Conservation (phyloP, 2,888 invertebrate genomes). For the Conchocele bisecta region DNA sequence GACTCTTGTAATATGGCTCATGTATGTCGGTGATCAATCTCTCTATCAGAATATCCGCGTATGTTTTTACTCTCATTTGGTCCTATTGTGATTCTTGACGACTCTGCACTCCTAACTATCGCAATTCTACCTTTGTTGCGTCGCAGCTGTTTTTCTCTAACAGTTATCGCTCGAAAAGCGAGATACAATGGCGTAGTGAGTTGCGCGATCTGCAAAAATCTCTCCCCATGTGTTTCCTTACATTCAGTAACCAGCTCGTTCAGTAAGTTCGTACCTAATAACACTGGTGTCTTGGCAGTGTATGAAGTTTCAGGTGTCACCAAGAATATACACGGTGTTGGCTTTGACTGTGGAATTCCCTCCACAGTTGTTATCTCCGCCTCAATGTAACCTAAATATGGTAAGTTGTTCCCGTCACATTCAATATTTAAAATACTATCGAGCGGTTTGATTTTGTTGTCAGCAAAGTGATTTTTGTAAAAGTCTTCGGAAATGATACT, state of each 20-base stretch:
- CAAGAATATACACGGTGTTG: neutral
- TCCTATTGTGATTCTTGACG: slow-evolving; percentile 11
- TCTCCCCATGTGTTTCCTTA: neutral
- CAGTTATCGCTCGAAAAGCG: slow-evolving; percentile 8
- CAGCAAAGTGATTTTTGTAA: neutral
- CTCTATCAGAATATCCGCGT: slow-evolving; percentile 11
- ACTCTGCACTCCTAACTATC: slow-evolving; percentile 11
- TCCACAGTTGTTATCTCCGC: neutral
- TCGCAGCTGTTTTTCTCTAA: slow-evolving; percentile 20
- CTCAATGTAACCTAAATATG: slow-evolving; percentile 33
- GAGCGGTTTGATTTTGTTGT: neutral
- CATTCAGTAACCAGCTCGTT: neutral
- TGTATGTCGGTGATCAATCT: slow-evolving; percentile 9
- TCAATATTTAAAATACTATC: slow-evolving; percentile 12
- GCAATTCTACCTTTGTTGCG: slow-evolving; percentile 17
- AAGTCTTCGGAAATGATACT: neutral
- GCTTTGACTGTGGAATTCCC: neutral
- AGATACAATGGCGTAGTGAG: slow-evolving; percentile 25
- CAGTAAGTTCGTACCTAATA: slow-evolving; percentile 11
- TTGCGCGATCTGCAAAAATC: slow-evolving; percentile 15
- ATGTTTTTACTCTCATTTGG: slow-evolving; percentile 20
- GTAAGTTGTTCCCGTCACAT: slow-evolving; percentile 30
- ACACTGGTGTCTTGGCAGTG: neutral
- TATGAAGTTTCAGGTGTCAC: neutral
- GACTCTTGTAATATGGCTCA: slow-evolving; percentile 12